These are phyloP conservation scores for Planiliza haematocheilus DNA, from an alignment of 2,113 vertebrate species.

Conservation along the genomic window DNA sequence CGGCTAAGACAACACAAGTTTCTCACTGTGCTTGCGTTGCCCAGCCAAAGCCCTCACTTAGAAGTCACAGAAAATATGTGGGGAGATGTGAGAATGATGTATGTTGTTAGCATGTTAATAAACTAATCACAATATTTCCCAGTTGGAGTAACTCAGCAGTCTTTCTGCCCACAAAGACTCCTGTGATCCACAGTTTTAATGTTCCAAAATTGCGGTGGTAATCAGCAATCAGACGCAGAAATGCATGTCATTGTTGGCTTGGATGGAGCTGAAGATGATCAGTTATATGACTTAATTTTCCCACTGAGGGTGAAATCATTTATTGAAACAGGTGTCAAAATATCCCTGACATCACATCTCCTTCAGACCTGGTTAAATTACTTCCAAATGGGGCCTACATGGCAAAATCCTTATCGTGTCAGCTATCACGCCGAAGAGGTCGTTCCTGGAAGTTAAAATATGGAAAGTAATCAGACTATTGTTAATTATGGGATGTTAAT, in stretches of 20 bases:
- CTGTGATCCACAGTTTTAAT: neutral
- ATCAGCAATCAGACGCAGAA: conserved; percentile 42
- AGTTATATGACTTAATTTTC: conserved; percentile 43
- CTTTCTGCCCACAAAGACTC: too few species aligned
- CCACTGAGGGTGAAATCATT: conserved; percentile 56
- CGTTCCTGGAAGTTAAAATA: conserved; percentile 20
- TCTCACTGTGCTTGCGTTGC: too few species aligned
- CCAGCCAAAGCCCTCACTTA: too few species aligned
- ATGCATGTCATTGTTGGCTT: conserved; percentile 13
- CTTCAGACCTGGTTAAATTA: conserved; percentile 38
- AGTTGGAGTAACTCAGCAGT: too few species aligned
- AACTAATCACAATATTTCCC: too few species aligned
- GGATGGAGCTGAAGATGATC: conserved; percentile 43
- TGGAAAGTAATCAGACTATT: conserved; percentile 23
- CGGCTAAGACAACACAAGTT: too few species aligned
- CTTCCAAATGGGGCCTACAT: conserved; percentile 31
- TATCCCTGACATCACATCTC: conserved; percentile 32
- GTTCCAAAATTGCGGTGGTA: conserved; percentile 2
- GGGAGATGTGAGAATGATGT: too few species aligned
- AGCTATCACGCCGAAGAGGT: conserved; percentile 3
- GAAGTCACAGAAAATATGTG: too few species aligned
- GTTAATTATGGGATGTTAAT: neutral
- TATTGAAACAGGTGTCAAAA: conserved; percentile 67
- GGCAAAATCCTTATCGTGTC: conserved; percentile 6
- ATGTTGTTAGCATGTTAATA: too few species aligned